Percentiles rank a stretch among this genome's conserved stretches.
Conservation (phyloP, 2,797 vertebrate genomes). For the Forpus xanthops region DNA sequence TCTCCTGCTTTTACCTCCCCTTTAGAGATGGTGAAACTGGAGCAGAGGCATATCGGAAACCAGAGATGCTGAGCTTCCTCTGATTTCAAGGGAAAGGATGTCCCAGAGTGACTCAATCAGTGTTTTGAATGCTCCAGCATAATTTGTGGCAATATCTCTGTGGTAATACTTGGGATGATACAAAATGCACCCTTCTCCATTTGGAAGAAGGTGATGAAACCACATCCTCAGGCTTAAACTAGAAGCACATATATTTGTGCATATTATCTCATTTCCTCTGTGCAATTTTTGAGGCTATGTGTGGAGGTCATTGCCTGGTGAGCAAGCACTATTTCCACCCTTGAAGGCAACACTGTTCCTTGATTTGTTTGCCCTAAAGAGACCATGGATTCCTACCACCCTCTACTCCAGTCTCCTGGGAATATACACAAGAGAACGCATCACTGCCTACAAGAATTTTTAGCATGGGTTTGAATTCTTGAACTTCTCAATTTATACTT, state of each 20-base stretch:
- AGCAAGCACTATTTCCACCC: neutral
- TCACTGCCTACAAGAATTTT: neutral
- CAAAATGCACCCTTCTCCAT: slow-evolving; percentile 32
- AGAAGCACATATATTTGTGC: neutral
- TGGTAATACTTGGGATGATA: slow-evolving; percentile 3
- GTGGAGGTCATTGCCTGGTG: slow-evolving; percentile 6
- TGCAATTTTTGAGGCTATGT: neutral
- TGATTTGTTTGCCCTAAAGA: neutral
- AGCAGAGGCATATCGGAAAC: slow-evolving; percentile 17
- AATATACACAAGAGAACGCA: neutral
- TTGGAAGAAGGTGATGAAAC: slow-evolving; percentile 55
- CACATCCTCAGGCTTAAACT: slow-evolving; percentile 45
- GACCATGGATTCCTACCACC: neutral
- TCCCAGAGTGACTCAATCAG: slow-evolving; percentile 25
- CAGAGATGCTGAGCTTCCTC: slow-evolving; percentile 12
- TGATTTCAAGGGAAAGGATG: slow-evolving; percentile 40
- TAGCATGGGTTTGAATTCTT: neutral
- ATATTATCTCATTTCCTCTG: slow-evolving; percentile 60
- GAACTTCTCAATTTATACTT: neutral
- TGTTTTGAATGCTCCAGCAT: neutral
- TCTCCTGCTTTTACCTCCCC: neutral
- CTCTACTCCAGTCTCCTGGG: neutral
- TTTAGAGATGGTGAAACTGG: slow-evolving; percentile 25
- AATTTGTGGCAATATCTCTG: slow-evolving; percentile 9
- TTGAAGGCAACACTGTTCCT: neutral